These are phyloP conservation scores for Spheniscus humboldti DNA, from an alignment of 2,797 vertebrate genomes.

Conservation along the genomic window DNA sequence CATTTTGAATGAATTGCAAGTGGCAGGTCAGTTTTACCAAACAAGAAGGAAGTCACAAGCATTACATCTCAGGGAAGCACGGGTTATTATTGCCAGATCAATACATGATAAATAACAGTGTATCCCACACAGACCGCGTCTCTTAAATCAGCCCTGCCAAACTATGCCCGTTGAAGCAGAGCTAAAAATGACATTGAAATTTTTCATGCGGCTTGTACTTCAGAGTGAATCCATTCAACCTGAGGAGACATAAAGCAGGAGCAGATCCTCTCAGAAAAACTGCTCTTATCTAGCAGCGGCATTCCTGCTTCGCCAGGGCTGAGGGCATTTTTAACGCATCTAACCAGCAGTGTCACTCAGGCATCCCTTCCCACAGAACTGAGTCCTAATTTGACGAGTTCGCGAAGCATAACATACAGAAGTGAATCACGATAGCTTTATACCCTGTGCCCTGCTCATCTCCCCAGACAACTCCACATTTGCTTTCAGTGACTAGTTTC, in stretches of 20 bases:
- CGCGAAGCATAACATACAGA: neutral
- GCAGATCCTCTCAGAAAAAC: neutral
- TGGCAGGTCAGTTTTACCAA: neutral
- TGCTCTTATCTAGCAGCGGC: neutral
- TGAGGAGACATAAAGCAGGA: neutral
- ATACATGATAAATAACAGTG: neutral
- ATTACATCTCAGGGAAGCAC: neutral
- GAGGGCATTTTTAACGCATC: neutral
- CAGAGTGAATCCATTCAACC: neutral
- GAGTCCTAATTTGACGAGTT: neutral
- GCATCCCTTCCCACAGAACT: neutral
- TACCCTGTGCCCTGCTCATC: neutral
- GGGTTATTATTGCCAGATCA: slow-evolving; percentile 4
- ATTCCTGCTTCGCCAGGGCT: neutral
- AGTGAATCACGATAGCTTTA: neutral
- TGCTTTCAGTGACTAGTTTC: neutral
- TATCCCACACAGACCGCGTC: neutral
- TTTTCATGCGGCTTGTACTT: neutral
- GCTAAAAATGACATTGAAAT: neutral
- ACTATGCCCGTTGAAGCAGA: neutral
- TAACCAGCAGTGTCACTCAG: neutral
- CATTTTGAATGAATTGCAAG: neutral
- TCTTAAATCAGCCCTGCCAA: slow-evolving; percentile 1
- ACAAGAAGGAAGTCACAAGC: neutral
- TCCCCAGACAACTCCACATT: neutral